Evolutionary conservation across 2,797 vertebrate genomes (phyloP).

Genomic region (Fistularia commersonii): DNA sequence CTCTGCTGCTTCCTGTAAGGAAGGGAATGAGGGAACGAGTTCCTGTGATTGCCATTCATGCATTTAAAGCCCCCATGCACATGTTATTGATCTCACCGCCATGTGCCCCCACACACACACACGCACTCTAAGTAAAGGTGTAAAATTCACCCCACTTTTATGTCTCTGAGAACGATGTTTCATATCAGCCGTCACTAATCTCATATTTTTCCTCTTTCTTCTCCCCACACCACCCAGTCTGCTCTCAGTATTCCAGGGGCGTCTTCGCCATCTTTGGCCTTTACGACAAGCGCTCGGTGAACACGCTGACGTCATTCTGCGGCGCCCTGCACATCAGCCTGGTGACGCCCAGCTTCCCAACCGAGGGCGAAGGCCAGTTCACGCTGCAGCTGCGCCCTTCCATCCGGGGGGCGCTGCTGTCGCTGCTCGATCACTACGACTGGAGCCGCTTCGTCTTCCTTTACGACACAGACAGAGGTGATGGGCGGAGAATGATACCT

Average conservation of each 20-base stretch:
- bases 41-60: no score
- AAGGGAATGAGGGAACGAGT: no score
- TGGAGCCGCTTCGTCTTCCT: slow-evolving; percentile 98
- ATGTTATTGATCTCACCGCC: no score
- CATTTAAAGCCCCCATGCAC: no score
- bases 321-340: slow-evolving; percentile 98
- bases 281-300: slow-evolving; percentile 98
- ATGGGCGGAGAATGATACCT: no score
- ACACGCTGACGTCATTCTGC: slow-evolving; percentile 98
- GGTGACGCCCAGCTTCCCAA: slow-evolving; percentile 96
- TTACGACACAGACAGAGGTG: slow-evolving; percentile 98
- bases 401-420: slow-evolving; percentile 89
- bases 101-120: no score
- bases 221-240: slow-evolving; percentile 62
- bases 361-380: slow-evolving; percentile 95
- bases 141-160: not conserved
- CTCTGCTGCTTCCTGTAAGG: no score
- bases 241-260: slow-evolving; percentile 92
- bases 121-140: not conserved
- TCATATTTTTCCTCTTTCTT: not conserved
- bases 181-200: not conserved
- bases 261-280: slow-evolving; percentile 99
- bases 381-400: slow-evolving; percentile 95
- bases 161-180: no score
- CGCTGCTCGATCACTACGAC: slow-evolving; percentile 93